A percentile compares a stretch with the other conserved stretches of the same genome.
Evolutionary conservation across 2,888 invertebrate genomes (phyloP).

Genomic region (Dasysyrphus tricinctus): DNA sequence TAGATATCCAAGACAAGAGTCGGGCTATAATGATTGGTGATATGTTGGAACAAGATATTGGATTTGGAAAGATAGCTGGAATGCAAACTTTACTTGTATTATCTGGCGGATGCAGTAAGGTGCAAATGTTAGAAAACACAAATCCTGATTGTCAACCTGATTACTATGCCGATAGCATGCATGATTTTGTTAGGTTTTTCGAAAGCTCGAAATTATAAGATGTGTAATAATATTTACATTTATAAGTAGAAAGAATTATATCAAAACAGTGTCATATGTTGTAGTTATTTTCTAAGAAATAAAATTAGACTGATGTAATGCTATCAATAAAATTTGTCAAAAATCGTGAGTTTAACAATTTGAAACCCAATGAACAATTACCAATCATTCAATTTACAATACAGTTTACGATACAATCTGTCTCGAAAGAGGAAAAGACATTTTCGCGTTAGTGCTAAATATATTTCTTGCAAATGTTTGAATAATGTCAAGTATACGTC

Average conservation of each 20-base stretch:
- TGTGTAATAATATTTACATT: no score
- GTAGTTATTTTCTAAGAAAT: conserved; percentile 4
- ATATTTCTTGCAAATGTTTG: no score
- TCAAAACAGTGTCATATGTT: neutral
- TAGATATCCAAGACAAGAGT: conserved; percentile 85
- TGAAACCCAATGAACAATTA: no score
- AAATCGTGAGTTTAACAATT: neutral
- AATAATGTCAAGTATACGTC: no score
- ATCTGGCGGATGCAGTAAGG: conserved; percentile 82
- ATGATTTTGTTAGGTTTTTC: conserved; percentile 79
- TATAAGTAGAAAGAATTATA: neutral
- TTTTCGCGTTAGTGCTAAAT: no score
- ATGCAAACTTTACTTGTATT: conserved; percentile 91
- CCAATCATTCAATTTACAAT: no score
- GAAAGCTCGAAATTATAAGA: conserved; percentile 52
- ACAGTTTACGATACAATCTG: no score
- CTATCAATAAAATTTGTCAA: neutral
- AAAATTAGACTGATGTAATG: conserved; percentile 18
- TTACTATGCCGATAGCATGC: conserved; percentile 81
- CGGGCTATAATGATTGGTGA: conserved; percentile 93
- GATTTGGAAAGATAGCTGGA: conserved; percentile 88
- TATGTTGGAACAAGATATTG: conserved; percentile 92
- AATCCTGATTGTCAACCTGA: conserved; percentile 78
- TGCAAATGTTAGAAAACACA: conserved; percentile 77
- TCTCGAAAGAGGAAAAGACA: no score